Base-by-base conservation (phyloP, 1,140 invertebrate species). In the Drosophila bifasciata region DNA sequence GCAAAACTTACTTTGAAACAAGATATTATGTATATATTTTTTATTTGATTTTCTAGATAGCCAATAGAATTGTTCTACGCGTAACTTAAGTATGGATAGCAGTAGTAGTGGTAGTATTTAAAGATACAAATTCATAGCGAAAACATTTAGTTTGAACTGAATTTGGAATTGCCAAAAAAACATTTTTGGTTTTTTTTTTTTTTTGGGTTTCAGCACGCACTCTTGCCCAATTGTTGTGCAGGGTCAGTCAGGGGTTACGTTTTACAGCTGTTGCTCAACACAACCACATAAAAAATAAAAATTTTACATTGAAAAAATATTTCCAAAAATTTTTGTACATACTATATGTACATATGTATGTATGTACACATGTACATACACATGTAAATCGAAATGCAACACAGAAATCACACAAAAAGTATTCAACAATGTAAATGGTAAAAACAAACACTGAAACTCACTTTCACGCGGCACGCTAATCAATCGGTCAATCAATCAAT, bases 391-490 rank as follows among this genome's bases (percentile, higher is more conserved):
- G 21, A 52, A 76, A 76, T 70, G 64, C 45, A 66, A 52, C 40
- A 52, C 32, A 41, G 8, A 13, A 43, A 21, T 9, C 21, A 17
- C 32, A 48, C n/a, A 16, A 25, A 36, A 28, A 44, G 21, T 0
- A 46, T 40, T 40, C 25, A 23, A 21, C 19, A 41, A 19, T 23
- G 41, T 28, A 46, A 64, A 63, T 21, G 7, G 16, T 13, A 56
- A 45, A 61, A 57, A 49, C 59, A 51, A 66, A 66, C 60, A 64
- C 63, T 44, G 36, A 19, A 72, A 71, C 68, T 71, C 68, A 71
- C 68, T 71, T 71, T 71, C 62, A 68, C 49, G 66, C 50, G 46
- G 56, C 36, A 15, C 66, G 67, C 51, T 66, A 74, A 74, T 74
- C 60, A 74, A 66, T 66, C 60, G 70, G 50, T 56, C 36, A 72